Percentiles rank a stretch among this genome's conserved stretches.
These are phyloP conservation scores for Aspiorhynchus laticeps DNA, from an alignment of 2,113 vertebrate genomes.

Conservation along the genomic window DNA sequence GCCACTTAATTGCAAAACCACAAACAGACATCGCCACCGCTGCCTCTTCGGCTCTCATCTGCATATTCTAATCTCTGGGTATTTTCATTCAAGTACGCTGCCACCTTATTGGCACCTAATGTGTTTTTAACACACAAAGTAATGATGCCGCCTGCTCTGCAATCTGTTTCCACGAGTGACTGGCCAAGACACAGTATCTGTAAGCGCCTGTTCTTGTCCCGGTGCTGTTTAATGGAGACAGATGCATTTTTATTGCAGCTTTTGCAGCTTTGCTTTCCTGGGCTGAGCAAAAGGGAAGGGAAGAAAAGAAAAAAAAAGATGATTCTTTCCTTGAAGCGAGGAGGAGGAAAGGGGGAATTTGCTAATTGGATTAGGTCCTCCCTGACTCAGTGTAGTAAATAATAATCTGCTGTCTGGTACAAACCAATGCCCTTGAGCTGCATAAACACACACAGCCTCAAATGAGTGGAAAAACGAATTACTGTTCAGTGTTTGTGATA, in stretches of 20 bases:
- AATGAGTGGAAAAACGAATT: slow-evolving; percentile 29
- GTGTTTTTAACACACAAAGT: slow-evolving; percentile 65
- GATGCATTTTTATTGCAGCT: slow-evolving; percentile 60
- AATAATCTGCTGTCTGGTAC: slow-evolving; percentile 51
- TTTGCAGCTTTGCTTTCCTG: slow-evolving; percentile 54
- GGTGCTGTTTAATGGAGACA: slow-evolving; percentile 62
- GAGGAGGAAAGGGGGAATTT: slow-evolving; percentile 45
- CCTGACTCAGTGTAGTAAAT: slow-evolving; percentile 50
- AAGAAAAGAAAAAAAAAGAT: slow-evolving; percentile 23
- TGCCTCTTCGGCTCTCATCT: slow-evolving; percentile 27
- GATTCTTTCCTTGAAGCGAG: slow-evolving; percentile 55
- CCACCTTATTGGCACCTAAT: slow-evolving; percentile 61
- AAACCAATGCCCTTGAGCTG: slow-evolving; percentile 49
- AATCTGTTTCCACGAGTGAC: slow-evolving; percentile 62
- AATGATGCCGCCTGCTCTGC: slow-evolving; percentile 61
- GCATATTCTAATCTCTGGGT: slow-evolving; percentile 52
- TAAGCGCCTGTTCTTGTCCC: slow-evolving; percentile 21
- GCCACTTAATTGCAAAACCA: slow-evolving; percentile 35
- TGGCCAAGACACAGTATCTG: slow-evolving; percentile 55
- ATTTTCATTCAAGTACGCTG: slow-evolving; percentile 61
- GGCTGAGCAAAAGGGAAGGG: slow-evolving; percentile 25
- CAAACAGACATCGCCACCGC: slow-evolving; percentile 13
- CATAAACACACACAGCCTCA: slow-evolving; percentile 45
- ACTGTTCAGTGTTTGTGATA: background rate
- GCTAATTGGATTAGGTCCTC: slow-evolving; percentile 58